Percentiles rank a stretch among this genome's conserved stretches.
phyloP scores from a whole-genome alignment of 1,140 invertebrate genomes.

The Globodera ellingtonae region DNA sequence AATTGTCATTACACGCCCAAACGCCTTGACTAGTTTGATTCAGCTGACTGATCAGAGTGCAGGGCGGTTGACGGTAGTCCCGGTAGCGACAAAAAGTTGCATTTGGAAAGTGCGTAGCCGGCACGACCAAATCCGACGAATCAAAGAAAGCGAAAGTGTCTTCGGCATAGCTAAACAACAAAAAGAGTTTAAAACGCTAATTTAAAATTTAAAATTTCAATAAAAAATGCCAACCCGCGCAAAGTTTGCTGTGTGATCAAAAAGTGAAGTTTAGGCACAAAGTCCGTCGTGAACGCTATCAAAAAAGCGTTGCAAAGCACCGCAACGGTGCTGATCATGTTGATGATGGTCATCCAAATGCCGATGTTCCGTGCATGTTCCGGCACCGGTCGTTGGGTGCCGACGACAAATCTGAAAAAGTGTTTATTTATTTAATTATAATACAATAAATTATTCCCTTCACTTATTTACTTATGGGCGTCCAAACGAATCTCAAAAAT shows the following conservation, averaged over 20 bases:
- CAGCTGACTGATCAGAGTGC: slow-evolving; percentile 69
- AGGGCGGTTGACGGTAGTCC: slow-evolving; percentile 76
- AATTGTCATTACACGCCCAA: slow-evolving; percentile 66
- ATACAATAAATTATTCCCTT: neutral
- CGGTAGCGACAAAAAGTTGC: slow-evolving; percentile 76
- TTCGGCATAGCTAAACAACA: slow-evolving; percentile 72
- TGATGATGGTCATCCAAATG: slow-evolving; percentile 82
- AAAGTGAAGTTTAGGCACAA: slow-evolving; percentile 89
- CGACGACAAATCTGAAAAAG: slow-evolving; percentile 71
- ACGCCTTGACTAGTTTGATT: slow-evolving; percentile 63
- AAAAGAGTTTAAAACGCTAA: slow-evolving; percentile 5
- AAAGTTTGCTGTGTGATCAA: slow-evolving; percentile 54
- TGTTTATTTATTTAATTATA: neutral
- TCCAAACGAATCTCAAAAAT: slow-evolving; percentile 80
- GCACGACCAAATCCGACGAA: slow-evolving; percentile 33
- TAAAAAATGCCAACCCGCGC: slow-evolving; percentile 1
- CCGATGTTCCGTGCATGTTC: slow-evolving; percentile 77
- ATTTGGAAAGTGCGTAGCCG: slow-evolving; percentile 42
- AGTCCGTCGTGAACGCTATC: slow-evolving; percentile 97
- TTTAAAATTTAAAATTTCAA: too few species aligned
- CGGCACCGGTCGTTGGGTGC: slow-evolving; percentile 76
- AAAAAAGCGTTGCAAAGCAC: slow-evolving; percentile 94
- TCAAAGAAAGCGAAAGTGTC: slow-evolving; percentile 73
- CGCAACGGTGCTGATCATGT: slow-evolving; percentile 80
- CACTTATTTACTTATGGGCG: slow-evolving; percentile 72